A percentile compares a stretch with the other conserved stretches of the same genome.
Evolutionary conservation across 2,888 invertebrate genomes (phyloP).

Genomic region (Altica lythri): DNA sequence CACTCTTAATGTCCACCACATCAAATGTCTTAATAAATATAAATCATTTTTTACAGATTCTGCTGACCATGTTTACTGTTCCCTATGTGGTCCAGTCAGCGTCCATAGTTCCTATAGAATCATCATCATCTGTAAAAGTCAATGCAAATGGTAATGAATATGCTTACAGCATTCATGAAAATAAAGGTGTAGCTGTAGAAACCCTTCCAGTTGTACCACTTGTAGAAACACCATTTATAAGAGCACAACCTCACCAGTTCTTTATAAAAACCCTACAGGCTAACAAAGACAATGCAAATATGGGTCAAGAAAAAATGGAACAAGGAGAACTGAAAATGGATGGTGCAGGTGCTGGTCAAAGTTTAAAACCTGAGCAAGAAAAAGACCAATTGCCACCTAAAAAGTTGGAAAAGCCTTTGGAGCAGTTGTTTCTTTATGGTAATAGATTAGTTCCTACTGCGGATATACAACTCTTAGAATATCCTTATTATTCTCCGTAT

Average conservation of each 20-base stretch:
- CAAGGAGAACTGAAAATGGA: neutral
- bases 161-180: constrained; percentile 41
- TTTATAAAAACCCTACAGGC: too few species aligned
- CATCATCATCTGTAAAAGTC: constrained; percentile 40
- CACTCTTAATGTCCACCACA: too few species aligned
- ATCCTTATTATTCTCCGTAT: constrained; percentile 23
- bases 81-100: constrained; percentile 23
- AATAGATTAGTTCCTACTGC: constrained; percentile 17
- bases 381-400: neutral
- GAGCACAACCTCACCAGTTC: constrained; percentile 9
- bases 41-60: constrained; percentile 15
- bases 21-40: neutral
- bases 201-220: constrained; percentile 20
- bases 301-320: neutral
- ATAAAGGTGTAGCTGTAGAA: constrained; percentile 32
- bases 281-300: too few species aligned
- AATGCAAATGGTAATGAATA: constrained; percentile 40
- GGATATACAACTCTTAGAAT: constrained; percentile 14
- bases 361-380: neutral
- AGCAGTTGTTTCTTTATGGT: constrained; percentile 17
- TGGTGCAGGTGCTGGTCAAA: neutral
- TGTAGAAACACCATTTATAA: constrained; percentile 11
- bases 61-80: constrained; percentile 4
- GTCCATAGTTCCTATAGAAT: constrained; percentile 38
- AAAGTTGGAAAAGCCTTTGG: constrained; percentile 1